A percentile compares a stretch with the other conserved stretches of the same genome.
Evolutionary conservation across 2,797 vertebrate species (phyloP).

Genomic region (Hozukius guyotensis): DNA sequence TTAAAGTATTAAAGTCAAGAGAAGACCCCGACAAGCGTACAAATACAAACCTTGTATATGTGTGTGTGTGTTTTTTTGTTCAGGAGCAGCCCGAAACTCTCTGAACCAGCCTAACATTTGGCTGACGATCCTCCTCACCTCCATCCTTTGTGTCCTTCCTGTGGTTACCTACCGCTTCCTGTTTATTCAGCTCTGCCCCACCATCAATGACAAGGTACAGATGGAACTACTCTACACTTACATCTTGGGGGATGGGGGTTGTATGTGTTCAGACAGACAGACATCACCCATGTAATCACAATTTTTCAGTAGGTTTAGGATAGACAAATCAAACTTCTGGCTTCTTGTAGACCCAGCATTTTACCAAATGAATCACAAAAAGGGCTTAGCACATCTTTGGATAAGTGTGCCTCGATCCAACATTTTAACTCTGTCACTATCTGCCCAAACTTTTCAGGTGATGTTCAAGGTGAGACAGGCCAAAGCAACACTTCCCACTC

Average conservation of each 20-base stretch:
- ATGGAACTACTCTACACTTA: not conserved
- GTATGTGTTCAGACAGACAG: not conserved
- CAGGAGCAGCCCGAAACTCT: constrained; percentile 90
- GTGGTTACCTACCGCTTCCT: constrained; percentile 87
- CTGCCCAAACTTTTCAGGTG: constrained; percentile 79
- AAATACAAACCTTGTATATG: not conserved
- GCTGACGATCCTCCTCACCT: constrained; percentile 89
- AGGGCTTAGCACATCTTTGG: not conserved
- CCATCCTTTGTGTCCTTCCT: constrained; percentile 89
- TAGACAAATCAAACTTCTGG: not conserved
- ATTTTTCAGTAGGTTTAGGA: not conserved
- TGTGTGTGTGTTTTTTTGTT: constrained; percentile 7
- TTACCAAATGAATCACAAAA: not conserved
- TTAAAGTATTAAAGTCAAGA: not conserved
- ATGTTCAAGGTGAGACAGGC: constrained; percentile 85
- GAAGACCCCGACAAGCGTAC: not conserved
- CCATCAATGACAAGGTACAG: constrained; percentile 88
- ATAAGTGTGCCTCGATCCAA: not conserved
- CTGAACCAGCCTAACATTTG: constrained; percentile 88
- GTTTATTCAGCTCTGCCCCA: constrained; percentile 85
- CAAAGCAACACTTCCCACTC: constrained; percentile 79
- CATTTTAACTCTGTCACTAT: not conserved
- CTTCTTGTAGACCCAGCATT: not conserved
- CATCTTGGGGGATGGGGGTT: not conserved
- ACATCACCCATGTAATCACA: too few species aligned